Conservation (phyloP, 2,113 vertebrate genomes). For the Lycocorax pyrrhopterus region DNA sequence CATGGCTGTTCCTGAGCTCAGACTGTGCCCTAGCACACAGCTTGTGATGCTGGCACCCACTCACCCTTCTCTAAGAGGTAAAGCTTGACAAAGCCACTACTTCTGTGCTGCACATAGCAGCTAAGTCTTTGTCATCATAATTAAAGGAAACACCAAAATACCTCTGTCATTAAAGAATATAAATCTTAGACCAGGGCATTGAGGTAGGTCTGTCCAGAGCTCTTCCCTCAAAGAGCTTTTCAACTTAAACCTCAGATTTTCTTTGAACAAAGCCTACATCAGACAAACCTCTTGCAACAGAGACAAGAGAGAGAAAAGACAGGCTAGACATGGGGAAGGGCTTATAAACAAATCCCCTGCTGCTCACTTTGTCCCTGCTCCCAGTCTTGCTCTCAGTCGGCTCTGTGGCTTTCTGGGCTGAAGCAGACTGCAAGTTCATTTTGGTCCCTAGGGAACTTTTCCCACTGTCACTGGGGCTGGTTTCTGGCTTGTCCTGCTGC, state of each 20-base stretch:
- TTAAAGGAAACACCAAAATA: not conserved
- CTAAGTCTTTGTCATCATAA: not conserved
- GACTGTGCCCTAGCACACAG: not conserved
- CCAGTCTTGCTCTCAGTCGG: not conserved
- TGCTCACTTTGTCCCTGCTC: conserved; percentile 26
- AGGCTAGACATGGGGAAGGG: not conserved
- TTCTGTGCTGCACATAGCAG: not conserved
- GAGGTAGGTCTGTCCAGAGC: not conserved
- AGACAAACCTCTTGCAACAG: not conserved
- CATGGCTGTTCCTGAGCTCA: not conserved
- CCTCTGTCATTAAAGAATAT: not conserved
- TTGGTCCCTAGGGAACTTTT: not conserved
- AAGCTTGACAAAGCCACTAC: not conserved
- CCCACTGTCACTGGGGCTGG: not conserved
- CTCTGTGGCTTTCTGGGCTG: not conserved
- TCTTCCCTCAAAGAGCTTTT: not conserved
- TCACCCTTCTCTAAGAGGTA: not conserved
- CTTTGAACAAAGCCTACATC: not conserved
- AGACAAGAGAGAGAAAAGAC: not conserved
- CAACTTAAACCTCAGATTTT: conserved; percentile 2
- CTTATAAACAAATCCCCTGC: conserved; percentile 47
- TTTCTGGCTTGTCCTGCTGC: not conserved
- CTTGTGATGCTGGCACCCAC: not conserved
- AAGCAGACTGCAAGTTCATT: not conserved
- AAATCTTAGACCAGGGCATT: not conserved